These are phyloP conservation scores for Diadophis punctatus DNA, from an alignment of 2,113 vertebrate genomes.

Conservation along the genomic window DNA sequence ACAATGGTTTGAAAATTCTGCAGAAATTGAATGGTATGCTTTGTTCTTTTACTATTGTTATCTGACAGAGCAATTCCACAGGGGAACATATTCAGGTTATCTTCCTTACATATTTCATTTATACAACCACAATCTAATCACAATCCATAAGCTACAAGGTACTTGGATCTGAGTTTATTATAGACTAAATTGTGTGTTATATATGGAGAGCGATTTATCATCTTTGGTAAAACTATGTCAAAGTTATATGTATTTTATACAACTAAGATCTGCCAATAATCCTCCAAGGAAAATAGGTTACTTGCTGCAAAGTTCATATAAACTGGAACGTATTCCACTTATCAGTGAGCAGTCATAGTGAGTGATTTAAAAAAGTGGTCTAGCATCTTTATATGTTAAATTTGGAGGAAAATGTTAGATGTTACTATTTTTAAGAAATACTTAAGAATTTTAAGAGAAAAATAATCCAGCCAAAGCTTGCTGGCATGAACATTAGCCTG, in stretches of 20 bases:
- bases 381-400: constrained; percentile 3
- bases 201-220: background rate
- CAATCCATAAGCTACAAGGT: background rate
- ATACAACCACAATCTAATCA: background rate
- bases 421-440: background rate
- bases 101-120: background rate
- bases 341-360: background rate
- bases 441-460: constrained; percentile 20
- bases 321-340: background rate
- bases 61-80: background rate
- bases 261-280: background rate
- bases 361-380: background rate
- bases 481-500: background rate
- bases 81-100: background rate
- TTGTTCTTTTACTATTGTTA: background rate
- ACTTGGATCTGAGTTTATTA: background rate
- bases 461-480: constrained; percentile 20
- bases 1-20: background rate
- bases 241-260: background rate
- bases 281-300: background rate
- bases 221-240: background rate
- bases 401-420: constrained; percentile 12
- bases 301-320: background rate
- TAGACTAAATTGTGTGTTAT: background rate
- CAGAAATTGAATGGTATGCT: background rate